Evolutionary conservation across 2,888 invertebrate genomes (phyloP).

Genomic region (Drosophila dives): DNA sequence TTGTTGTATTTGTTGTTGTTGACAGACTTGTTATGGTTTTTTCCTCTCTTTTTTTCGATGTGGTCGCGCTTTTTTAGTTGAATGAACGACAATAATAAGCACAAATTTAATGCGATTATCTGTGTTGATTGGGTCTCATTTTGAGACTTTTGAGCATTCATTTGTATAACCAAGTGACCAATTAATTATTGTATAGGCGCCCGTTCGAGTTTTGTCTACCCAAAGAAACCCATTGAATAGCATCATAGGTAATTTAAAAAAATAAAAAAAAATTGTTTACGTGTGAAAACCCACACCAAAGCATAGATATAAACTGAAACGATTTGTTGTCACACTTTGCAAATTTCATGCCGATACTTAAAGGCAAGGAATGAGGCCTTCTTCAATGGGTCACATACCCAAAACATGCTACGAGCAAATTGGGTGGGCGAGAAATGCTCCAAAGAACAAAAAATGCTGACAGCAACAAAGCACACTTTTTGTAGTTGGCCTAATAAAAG

Average conservation of each 20-base stretch:
- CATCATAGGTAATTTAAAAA: conserved; percentile 18
- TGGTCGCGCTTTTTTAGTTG: conserved; percentile 25
- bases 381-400: conserved; percentile 54
- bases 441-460: conserved; percentile 62
- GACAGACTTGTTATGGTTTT: conserved; percentile 8
- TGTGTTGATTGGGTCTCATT: conserved; percentile 23
- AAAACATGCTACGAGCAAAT: conserved; percentile 23
- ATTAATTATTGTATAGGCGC: conserved; percentile 17
- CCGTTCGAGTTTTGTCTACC: not conserved
- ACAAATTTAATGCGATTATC: conserved; percentile 45
- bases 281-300: conserved; percentile 26
- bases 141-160: conserved; percentile 6
- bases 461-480: conserved; percentile 46
- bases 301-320: conserved; percentile 11
- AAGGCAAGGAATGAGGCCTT: conserved; percentile 39
- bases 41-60: conserved; percentile 11
- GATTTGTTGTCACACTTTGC: conserved; percentile 21
- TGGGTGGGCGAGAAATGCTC: conserved; percentile 52
- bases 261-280: conserved; percentile 27
- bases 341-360: conserved; percentile 36
- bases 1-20: conserved; percentile 24
- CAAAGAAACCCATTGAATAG: conserved; percentile 17
- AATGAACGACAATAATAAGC: conserved; percentile 34
- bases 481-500: conserved; percentile 71
- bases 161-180: conserved; percentile 16